A percentile compares a stretch with the other conserved stretches of the same genome.
phyloP scores from a whole-genome alignment of 2,888 invertebrate species.

The Adelognathus sp. region DNA sequence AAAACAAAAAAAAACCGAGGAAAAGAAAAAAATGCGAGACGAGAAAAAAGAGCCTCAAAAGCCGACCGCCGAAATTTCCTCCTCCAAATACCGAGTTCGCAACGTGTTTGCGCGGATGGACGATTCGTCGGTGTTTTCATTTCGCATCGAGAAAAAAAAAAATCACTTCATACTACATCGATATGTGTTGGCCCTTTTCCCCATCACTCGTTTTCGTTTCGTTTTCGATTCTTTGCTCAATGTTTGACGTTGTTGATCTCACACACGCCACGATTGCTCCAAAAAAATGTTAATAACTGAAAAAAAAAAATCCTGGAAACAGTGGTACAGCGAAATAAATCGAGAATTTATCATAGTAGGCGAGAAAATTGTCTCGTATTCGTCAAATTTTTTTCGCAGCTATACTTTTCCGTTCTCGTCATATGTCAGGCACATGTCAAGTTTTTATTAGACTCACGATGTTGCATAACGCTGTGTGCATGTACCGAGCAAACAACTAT shows the following conservation, averaged over 20 bases:
- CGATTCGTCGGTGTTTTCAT: conserved; percentile 45
- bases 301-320: background rate
- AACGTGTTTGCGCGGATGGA: conserved; percentile 38
- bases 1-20: conserved; percentile 56
- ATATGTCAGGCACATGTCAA: conserved; percentile 19
- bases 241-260: conserved; percentile 8
- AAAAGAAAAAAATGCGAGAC: conserved; percentile 44
- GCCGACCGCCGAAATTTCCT: conserved; percentile 24
- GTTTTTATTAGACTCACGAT: conserved; percentile 48
- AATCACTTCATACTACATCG: conserved; percentile 25
- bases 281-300: background rate
- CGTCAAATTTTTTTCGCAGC: background rate
- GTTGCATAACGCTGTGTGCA: conserved; percentile 55
- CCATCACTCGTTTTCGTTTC: background rate
- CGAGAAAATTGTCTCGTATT: background rate
- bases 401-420: background rate
- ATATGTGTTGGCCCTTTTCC: background rate
- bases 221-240: conserved; percentile 8
- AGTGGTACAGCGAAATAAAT: too few species aligned
- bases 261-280: too few species aligned
- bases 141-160: conserved; percentile 47
- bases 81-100: conserved; percentile 21
- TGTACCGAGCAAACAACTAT: conserved; percentile 24
- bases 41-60: conserved; percentile 47
- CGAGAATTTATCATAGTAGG: background rate